Percentiles rank a stretch among this genome's conserved stretches.
Conservation (phyloP, 1,140 invertebrate genomes). For the Zaprionus tsacasi region DNA sequence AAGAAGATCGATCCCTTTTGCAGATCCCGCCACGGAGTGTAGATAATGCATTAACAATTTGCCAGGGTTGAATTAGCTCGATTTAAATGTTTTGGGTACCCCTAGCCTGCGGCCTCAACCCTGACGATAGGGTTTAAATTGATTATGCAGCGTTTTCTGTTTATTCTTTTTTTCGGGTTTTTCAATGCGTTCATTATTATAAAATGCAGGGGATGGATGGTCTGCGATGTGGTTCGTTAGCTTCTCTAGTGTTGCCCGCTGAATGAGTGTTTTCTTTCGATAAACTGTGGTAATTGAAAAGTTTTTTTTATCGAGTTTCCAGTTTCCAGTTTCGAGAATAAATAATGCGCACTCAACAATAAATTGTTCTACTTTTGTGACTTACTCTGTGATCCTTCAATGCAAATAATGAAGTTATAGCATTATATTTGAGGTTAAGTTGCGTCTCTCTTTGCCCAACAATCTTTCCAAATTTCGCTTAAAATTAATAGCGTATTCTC, state of each 20-base stretch:
- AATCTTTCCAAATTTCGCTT: neutral
- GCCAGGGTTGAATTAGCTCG: constrained; percentile 73
- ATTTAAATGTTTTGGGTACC: constrained; percentile 53
- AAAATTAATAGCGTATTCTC: constrained; percentile 5
- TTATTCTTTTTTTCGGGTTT: too few relatives aligned
- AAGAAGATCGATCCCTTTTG: constrained; percentile 25
- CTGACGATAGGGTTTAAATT: constrained; percentile 60
- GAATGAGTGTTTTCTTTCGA: constrained; percentile 17
- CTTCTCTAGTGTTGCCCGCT: constrained; percentile 16
- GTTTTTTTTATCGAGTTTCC: neutral
- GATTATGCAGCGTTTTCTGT: constrained; percentile 64
- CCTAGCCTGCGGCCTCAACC: constrained; percentile 11
- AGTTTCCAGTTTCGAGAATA: neutral
- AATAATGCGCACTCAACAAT: constrained; percentile 7
- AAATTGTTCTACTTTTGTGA: neutral
- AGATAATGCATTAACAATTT: constrained; percentile 75
- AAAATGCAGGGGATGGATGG: constrained; percentile 46
- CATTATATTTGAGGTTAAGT: neutral
- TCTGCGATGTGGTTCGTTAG: constrained; percentile 35
- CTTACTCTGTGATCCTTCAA: neutral
- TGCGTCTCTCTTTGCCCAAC: neutral
- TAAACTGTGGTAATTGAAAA: constrained; percentile 7
- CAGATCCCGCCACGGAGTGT: constrained; percentile 11
- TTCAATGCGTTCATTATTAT: constrained; percentile 48
- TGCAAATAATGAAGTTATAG: constrained; percentile 1